Conservation (phyloP, 2,888 invertebrate species). For the Cheilosia soror region DNA sequence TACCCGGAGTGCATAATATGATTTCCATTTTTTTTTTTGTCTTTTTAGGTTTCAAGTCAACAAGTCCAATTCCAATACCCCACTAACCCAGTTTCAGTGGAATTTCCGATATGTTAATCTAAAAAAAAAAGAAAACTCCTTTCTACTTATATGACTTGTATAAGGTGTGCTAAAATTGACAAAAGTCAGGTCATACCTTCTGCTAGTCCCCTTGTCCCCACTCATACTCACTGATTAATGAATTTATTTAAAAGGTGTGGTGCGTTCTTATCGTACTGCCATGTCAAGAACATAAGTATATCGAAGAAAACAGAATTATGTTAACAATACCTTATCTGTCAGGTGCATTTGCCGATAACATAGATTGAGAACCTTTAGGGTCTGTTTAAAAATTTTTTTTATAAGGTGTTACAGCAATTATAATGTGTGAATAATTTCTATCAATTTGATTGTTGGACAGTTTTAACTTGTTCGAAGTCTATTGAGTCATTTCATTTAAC, state of each 20-base stretch:
- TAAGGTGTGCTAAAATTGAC: slow-evolving; percentile 53
- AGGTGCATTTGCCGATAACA: slow-evolving; percentile 57
- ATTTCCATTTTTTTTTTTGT: not conserved
- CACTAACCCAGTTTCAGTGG: slow-evolving; percentile 25
- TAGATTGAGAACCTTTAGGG: slow-evolving; percentile 23
- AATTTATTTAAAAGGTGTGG: slow-evolving; percentile 64
- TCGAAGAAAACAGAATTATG: slow-evolving; percentile 31
- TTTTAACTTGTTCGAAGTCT: not conserved
- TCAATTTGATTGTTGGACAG: not conserved
- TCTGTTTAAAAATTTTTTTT: slow-evolving; percentile 1
- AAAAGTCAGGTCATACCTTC: slow-evolving; percentile 26
- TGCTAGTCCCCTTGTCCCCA: not conserved
- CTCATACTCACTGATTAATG: slow-evolving; percentile 30
- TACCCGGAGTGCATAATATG: no score
- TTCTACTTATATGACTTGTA: not conserved
- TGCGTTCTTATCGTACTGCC: slow-evolving; percentile 32
- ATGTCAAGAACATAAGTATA: slow-evolving; percentile 25
- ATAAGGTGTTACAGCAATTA: not conserved
- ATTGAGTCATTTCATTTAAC: slow-evolving; percentile 10
- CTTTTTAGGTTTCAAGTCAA: not conserved
- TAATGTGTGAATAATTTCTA: slow-evolving; percentile 2
- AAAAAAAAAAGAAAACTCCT: not conserved
- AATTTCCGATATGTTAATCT: slow-evolving; percentile 22
- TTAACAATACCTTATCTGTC: slow-evolving; percentile 38
- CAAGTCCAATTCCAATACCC: not conserved